Evolutionary conservation across 2,113 vertebrate genomes (phyloP).

Genomic region (Tor tambroides): DNA sequence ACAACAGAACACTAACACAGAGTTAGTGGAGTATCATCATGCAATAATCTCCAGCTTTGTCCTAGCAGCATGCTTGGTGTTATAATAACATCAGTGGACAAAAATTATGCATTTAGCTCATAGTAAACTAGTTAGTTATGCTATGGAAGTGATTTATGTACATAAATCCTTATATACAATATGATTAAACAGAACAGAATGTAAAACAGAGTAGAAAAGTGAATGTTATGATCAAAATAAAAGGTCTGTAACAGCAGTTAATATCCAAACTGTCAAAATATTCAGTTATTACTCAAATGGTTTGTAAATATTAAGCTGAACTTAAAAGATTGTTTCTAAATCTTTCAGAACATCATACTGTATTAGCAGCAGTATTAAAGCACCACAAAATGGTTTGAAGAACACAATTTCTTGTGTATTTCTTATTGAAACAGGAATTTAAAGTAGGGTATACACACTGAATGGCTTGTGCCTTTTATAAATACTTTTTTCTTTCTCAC

Average conservation of each 20-base stretch:
- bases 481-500: too few species aligned
- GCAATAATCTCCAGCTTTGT: constrained; percentile 14
- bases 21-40: constrained; percentile 59
- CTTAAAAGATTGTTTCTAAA: not conserved
- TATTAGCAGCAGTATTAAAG: not conserved
- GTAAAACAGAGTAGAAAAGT: not conserved
- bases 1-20: constrained; percentile 64
- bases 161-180: not conserved
- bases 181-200: not conserved
- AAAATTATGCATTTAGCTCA: not conserved
- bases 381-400: not conserved
- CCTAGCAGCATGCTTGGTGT: constrained; percentile 11
- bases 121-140: not conserved
- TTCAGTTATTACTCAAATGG: not conserved
- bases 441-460: not conserved
- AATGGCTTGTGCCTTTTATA: too few species aligned
- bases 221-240: not conserved
- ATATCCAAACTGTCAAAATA: not conserved
- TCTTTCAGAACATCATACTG: not conserved
- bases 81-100: not conserved
- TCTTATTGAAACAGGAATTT: not conserved
- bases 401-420: not conserved
- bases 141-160: not conserved
- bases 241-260: not conserved
- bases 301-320: not conserved